phyloP scores from a whole-genome alignment of 2,113 vertebrate species.

The Pedionomus torquatus region DNA sequence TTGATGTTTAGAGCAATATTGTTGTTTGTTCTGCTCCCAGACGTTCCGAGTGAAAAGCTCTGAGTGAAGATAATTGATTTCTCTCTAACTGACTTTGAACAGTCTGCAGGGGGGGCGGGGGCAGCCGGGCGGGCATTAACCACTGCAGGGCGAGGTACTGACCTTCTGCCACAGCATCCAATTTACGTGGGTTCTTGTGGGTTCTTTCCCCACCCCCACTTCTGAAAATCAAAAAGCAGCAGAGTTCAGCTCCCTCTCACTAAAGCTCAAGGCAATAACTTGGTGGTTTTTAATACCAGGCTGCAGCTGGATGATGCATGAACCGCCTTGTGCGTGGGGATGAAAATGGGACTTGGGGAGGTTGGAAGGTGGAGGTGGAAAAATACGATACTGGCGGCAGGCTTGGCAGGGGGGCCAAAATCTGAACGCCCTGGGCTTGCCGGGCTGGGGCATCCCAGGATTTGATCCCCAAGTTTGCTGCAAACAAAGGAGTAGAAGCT shows the following conservation, averaged over 20 bases:
- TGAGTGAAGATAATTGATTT: neutral
- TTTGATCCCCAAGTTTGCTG: neutral
- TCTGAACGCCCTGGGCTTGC: too few relatives aligned
- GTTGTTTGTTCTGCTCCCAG: neutral
- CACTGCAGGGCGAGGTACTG: fast-evolving
- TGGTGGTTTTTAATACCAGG: neutral
- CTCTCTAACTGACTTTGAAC: neutral
- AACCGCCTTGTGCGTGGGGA: neutral
- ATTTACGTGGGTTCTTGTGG: too few relatives aligned
- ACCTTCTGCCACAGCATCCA: neutral
- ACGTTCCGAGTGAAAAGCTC: neutral
- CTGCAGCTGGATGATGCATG: neutral
- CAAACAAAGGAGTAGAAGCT: neutral
- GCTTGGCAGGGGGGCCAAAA: neutral
- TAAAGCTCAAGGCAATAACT: neutral
- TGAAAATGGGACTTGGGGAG: neutral
- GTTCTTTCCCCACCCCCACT: neutral
- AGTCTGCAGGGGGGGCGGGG: fast-evolving
- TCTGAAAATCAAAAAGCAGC: neutral
- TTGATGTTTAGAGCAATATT: neutral
- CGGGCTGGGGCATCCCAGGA: neutral
- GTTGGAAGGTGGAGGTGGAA: neutral
- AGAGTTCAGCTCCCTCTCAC: neutral
- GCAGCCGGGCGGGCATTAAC: neutral
- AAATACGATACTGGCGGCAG: neutral